Evolutionary conservation across 2,113 vertebrate species (phyloP).

Genomic region (Heteronetta atricapilla): DNA sequence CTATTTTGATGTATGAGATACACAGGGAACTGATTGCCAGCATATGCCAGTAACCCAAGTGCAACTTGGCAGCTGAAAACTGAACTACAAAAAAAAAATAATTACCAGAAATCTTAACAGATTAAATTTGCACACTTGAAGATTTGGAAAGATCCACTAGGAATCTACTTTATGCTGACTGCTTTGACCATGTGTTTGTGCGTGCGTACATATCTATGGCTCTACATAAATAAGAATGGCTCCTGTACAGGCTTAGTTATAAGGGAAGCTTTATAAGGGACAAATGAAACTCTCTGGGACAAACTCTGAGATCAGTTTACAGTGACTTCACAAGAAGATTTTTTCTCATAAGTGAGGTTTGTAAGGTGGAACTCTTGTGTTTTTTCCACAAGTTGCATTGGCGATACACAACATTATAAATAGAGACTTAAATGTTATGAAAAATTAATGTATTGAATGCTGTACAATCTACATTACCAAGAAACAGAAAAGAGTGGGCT

Average conservation of each 20-base stretch:
- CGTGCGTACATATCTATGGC: not conserved
- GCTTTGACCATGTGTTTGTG: not conserved
- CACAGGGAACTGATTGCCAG: not conserved
- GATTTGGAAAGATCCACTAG: not conserved
- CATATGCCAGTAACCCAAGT: not conserved
- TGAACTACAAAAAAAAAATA: not conserved
- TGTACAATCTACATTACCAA: not conserved
- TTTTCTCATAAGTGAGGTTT: not conserved
- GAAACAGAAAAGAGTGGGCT: not conserved
- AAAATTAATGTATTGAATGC: not conserved
- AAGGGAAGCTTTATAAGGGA: not conserved
- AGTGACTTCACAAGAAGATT: not conserved
- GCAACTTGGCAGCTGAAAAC: not conserved
- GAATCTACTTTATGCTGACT: not conserved
- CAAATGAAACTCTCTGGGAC: not conserved
- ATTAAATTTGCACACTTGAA: not conserved
- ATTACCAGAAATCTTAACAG: not conserved
- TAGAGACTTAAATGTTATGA: not conserved
- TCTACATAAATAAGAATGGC: not conserved
- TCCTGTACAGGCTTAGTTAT: not conserved
- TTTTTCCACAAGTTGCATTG: not conserved
- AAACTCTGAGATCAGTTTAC: not conserved
- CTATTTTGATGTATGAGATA: not conserved
- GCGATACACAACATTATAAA: not conserved
- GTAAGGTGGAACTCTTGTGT: not conserved